Base-by-base conservation (phyloP, 2,113 vertebrate genomes). In the Pyxicephalus adspersus region DNA sequence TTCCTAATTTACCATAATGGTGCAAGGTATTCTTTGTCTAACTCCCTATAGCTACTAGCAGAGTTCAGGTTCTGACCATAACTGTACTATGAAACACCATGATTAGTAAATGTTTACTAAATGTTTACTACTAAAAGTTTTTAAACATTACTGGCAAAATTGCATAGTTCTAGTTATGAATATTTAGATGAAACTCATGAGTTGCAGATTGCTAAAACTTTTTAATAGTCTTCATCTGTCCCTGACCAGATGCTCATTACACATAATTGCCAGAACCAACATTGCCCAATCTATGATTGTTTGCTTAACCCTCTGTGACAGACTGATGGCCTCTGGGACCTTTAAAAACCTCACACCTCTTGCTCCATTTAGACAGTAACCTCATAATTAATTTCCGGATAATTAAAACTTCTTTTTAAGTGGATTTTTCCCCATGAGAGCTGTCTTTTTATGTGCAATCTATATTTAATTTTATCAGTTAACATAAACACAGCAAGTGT, bases 401-500 rank as follows among this genome's bases (percentile, higher is more conserved):
- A 82, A 82, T 82, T 82, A 82, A 82, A 82, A 75, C 70, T 58
- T 82, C 22, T 60, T 29, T 58, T 55, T 66, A 74, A 82, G 22
- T 66, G 61, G 61, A 65, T 75, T 28, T 29, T 61, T 45, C 63
- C 70, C 52, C 29, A 13, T 9, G 70, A 74, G 70, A 50, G 70
- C 50, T 57, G 58, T 20, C 57, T 64, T 74, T 61, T 66, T 74
- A 58, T 75, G 52, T 75, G 51, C 52, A 52, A 45, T 45, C 28
- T 65, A 45, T 75, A 66, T 82, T 58, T 82, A 38, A 72, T 64
- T 75, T 57, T 75, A 82, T 58, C 61, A 26, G 28, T 64, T 34
- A 34, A 79, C 77, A 79, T 50, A 68, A 68, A 70, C 77, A 79
- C 65, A 79, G 64, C 64, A 50, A 65, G 60, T 65, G 6, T 65